These are phyloP conservation scores for Lonchura striata DNA, from an alignment of 2,113 vertebrate species.

Conservation along the genomic window DNA sequence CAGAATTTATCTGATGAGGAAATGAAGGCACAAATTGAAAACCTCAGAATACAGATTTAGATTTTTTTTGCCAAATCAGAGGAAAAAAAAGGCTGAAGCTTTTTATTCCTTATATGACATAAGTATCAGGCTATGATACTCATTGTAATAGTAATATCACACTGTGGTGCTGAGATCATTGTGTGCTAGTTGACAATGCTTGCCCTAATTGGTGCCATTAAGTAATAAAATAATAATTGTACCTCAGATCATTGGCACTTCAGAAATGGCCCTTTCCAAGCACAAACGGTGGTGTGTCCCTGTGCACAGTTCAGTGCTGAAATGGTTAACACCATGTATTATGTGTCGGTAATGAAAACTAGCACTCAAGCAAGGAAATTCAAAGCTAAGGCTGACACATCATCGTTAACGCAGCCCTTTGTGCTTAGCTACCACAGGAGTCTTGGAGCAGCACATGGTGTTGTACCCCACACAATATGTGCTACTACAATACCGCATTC, in stretches of 20 bases:
- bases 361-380: slow-evolving; percentile 65
- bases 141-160: slow-evolving; percentile 16
- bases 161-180: slow-evolving; percentile 41
- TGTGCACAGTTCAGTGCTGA: not conserved
- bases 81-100: not conserved
- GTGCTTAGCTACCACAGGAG: slow-evolving; percentile 62
- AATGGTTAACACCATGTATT: slow-evolving; percentile 53
- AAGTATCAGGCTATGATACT: slow-evolving; percentile 3
- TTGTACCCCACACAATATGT: slow-evolving; percentile 69
- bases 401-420: slow-evolving; percentile 67
- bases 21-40: slow-evolving; percentile 10
- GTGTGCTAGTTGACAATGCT: slow-evolving; percentile 42
- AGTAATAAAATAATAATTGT: slow-evolving; percentile 43
- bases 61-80: not conserved
- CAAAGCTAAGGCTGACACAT: slow-evolving; percentile 65
- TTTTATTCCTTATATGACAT: not conserved
- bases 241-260: not conserved
- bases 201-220: slow-evolving; percentile 41
- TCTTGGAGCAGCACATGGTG: slow-evolving; percentile 69
- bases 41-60: not conserved
- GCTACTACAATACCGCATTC: slow-evolving; percentile 62
- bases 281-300: not conserved
- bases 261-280: not conserved
- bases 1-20: not conserved
- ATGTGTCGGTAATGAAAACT: slow-evolving; percentile 64